Conservation (phyloP, 2,113 vertebrate genomes). For the Cisticola juncidis region DNA sequence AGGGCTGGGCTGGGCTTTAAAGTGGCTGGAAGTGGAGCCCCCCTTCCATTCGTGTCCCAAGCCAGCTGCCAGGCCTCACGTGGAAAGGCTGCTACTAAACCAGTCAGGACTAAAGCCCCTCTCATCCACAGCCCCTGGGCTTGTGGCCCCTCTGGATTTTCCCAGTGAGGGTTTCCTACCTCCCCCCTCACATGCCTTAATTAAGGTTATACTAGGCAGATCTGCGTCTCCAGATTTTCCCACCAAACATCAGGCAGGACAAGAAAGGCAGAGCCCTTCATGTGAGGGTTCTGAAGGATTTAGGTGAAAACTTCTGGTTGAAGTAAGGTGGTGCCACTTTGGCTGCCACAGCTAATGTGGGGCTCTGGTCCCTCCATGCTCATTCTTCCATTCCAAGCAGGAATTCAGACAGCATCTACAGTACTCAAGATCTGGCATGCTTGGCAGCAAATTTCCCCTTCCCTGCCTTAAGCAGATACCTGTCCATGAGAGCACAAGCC, state of each 20-base stretch:
- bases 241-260: background rate
- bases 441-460: background rate
- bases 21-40: background rate
- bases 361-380: no score
- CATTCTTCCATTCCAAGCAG: background rate
- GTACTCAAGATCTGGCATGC: background rate
- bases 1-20: background rate
- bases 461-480: background rate
- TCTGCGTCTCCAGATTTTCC: background rate
- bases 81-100: background rate
- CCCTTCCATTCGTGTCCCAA: fast-evolving
- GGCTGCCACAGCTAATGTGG: no score
- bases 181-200: background rate
- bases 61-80: background rate
- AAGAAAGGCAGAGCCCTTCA: background rate
- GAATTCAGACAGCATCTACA: background rate
- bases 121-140: background rate
- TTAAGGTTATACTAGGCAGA: background rate
- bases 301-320: background rate
- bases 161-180: background rate
- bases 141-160: background rate
- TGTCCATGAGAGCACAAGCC: background rate
- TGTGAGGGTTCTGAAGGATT: background rate
- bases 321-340: background rate
- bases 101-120: background rate